These are phyloP conservation scores for Montipora capitata DNA, from an alignment of 92 coral and sea anemone genomes.

Conservation along the genomic window DNA sequence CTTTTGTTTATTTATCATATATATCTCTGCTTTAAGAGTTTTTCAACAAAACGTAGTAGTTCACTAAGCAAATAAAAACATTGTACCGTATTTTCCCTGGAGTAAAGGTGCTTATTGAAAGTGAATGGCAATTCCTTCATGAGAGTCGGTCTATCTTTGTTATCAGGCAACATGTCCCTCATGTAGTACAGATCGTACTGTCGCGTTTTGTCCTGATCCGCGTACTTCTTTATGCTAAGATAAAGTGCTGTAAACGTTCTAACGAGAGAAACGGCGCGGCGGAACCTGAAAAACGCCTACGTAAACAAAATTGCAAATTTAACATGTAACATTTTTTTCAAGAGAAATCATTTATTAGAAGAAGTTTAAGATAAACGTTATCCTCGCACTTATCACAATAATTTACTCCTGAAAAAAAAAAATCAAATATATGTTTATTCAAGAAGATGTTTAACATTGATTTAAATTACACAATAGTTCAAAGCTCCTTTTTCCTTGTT, in stretches of 20 bases:
- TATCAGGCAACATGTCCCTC: conserved; percentile 83
- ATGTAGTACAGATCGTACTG: conserved; percentile 87
- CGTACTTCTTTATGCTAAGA: conserved; percentile 81
- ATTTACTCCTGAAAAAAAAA: too few species aligned
- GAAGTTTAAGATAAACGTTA: background rate
- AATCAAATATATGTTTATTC: too few species aligned
- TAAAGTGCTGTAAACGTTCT: conserved; percentile 75
- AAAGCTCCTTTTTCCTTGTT: too few species aligned
- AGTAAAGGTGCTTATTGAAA: conserved; percentile 83
- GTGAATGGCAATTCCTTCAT: conserved; percentile 71
- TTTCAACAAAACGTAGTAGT: too few species aligned
- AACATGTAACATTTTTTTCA: too few species aligned
- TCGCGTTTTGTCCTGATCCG: conserved; percentile 80
- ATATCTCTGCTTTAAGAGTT: too few species aligned
- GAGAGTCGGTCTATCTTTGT: conserved; percentile 72
- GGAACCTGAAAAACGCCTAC: conserved; percentile 76
- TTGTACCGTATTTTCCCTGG: conserved; percentile 86
- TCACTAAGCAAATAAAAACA: too few species aligned
- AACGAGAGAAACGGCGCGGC: conserved; percentile 75
- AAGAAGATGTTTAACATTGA: too few species aligned
- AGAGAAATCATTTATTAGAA: too few species aligned
- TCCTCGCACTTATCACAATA: too few species aligned
- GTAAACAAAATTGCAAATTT: background rate
- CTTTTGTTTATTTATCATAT: too few species aligned
- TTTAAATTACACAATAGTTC: too few species aligned